Evolutionary conservation across 2,888 invertebrate genomes (phyloP), one percentile per base, ranked within the genome.

Genomic region (Eilema depressum): DNA sequence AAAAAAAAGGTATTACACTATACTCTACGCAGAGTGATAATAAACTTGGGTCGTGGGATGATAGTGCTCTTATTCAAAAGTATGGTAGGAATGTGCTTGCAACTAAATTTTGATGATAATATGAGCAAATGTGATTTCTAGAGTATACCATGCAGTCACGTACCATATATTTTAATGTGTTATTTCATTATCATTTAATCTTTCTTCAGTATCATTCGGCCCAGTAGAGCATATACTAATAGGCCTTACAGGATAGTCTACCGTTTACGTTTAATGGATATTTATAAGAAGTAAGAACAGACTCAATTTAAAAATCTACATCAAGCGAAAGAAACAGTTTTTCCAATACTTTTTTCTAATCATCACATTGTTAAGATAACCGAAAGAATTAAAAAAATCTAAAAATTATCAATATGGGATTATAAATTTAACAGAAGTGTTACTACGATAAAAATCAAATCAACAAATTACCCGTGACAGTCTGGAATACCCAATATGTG

Each of bases 401-500:
- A 28, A 28, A 28, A 5, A 28, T 5, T 28, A 28, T 28, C 28
- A 17, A 56, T n/a, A 56, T 17, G n/a, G 20, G 56, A 56, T n/a
- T 4, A 56, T 53, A n/a, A 53, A 53, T n/a, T 5, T 41, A 41
- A 41, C 11, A 17, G 14, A 41, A 41, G 17, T 17, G 17, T 17
- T 7, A 56, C 11, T 56, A 56, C 3, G 26, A 17, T 60, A 30
- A 61, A 30, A 33, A 61, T 23, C 26, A 59, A 53, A 12, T 64
- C 5, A 65, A 59, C 1, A n/a, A 53, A 23, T 68, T 93, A 97
- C 98, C 99, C 78, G 99, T 99, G 11, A 99, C 96, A 3, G 99
- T 99, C 92, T 98, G 98, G 91, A 99, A 99, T 37, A 99, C 96
- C 99, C 99, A 99, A 89, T 98, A 99, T 0, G 98, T 97, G 76